Conservation (phyloP, 2,888 invertebrate genomes). For the Anthophora plumipes region DNA sequence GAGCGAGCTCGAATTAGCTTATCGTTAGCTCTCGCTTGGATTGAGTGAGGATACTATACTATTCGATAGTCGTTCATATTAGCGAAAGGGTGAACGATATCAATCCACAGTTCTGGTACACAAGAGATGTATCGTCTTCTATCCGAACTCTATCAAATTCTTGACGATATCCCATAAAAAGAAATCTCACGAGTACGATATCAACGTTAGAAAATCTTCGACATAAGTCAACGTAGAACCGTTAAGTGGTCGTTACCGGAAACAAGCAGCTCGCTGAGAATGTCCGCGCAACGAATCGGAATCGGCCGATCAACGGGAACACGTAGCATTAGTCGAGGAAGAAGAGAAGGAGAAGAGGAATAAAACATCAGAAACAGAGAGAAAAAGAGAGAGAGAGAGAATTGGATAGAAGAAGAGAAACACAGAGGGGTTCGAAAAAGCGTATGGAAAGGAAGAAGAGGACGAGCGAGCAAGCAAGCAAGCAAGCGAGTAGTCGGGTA, state of each 20-base stretch:
- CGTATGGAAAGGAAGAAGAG: not conserved
- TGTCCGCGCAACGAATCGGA: constrained; percentile 6
- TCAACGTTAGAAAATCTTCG: not conserved
- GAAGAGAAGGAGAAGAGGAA: not conserved
- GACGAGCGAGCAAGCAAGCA: no score
- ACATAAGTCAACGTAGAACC: constrained; percentile 3
- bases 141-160: no score
- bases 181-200: no score
- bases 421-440: not conserved
- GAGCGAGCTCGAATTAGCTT: no score
- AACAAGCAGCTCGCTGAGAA: not conserved
- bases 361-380: not conserved
- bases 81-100: no score
- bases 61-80: no score
- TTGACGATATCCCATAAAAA: no score
- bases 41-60: no score
- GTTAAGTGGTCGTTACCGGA: constrained; percentile 14
- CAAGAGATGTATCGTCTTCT: no score
- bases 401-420: no score
- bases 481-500: constrained; percentile 38
- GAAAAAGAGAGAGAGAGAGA: not conserved
- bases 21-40: no score
- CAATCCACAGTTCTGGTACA: no score
- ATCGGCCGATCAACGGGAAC: constrained; percentile 34
- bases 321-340: constrained; percentile 29